phyloP scores from a whole-genome alignment of 2,797 vertebrate genomes.

The Hippopotamyrus pictus region DNA sequence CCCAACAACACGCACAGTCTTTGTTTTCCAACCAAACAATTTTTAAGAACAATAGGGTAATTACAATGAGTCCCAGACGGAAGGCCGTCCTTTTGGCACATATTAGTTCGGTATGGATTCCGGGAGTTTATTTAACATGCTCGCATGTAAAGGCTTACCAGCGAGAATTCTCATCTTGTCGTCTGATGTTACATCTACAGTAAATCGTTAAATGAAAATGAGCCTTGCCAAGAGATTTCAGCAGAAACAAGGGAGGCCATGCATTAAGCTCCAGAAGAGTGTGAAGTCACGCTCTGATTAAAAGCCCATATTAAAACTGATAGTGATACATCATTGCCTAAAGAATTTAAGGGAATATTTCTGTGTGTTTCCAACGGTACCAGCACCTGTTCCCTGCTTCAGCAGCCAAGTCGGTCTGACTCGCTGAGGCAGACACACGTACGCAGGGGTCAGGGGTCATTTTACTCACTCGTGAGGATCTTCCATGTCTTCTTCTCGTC shows the following conservation, averaged over 20 bases:
- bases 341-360: conserved; percentile 71
- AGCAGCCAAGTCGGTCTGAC: conserved; percentile 51
- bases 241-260: conserved; percentile 88
- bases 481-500: conserved; percentile 99
- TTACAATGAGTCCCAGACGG: not conserved
- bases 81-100: not conserved
- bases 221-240: conserved; percentile 92
- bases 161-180: conserved; percentile 61
- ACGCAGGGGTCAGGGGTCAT: conserved; percentile 39
- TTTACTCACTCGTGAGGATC: conserved; percentile 97
- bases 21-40: conserved; percentile 38
- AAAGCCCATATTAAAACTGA: conserved; percentile 99
- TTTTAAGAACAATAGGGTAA: not conserved
- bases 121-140: not conserved
- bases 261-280: conserved; percentile 88
- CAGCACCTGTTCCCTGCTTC: conserved; percentile 56
- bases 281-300: conserved; percentile 99
- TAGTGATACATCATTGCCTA: conserved; percentile 98
- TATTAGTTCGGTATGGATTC: not conserved
- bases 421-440: conserved; percentile 46
- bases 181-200: conserved; percentile 73
- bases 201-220: conserved; percentile 91
- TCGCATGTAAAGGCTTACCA: conserved; percentile 33
- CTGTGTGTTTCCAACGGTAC: conserved; percentile 43
- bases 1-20: conserved; percentile 23